Conservation (phyloP, 2,797 vertebrate genomes). For the Cheirogaleus major region DNA sequence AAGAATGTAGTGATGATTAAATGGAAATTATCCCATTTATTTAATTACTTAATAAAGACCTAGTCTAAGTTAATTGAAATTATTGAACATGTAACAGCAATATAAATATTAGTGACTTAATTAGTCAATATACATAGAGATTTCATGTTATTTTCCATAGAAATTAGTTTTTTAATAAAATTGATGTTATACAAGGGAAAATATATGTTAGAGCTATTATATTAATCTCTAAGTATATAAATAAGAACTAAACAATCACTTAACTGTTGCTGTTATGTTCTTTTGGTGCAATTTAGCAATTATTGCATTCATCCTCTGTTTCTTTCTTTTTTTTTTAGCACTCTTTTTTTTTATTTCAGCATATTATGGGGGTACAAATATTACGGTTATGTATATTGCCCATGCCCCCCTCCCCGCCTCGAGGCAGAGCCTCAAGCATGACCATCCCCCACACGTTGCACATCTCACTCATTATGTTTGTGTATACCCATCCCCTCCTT, state of each 20-base stretch:
- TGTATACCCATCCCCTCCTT: no score
- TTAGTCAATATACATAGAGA: not conserved
- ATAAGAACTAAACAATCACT: slow-evolving; percentile 55
- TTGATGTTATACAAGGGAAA: not conserved
- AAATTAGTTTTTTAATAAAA: slow-evolving; percentile 18
- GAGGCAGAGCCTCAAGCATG: no score
- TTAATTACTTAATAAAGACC: slow-evolving; percentile 9
- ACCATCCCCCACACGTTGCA: no score
- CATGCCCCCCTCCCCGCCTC: no score
- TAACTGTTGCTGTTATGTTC: slow-evolving; percentile 28
- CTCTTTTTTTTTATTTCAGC: no score
- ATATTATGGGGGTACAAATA: no score
- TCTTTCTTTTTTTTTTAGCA: not conserved
- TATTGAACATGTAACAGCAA: not conserved
- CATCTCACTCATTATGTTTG: no score
- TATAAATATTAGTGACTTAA: not conserved
- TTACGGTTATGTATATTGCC: no score
- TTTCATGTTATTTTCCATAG: not conserved
- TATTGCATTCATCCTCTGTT: not conserved
- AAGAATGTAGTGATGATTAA: not conserved
- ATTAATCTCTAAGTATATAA: slow-evolving; percentile 7
- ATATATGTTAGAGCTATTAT: not conserved
- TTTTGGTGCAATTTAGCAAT: slow-evolving; percentile 48
- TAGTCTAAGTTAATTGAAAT: not conserved
- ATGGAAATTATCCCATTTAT: not conserved